Percentiles rank a stretch among this genome's conserved stretches.
These are phyloP conservation scores for Ornithorhynchus anatinus DNA, from an alignment of 2,113 vertebrate genomes.

Conservation along the genomic window DNA sequence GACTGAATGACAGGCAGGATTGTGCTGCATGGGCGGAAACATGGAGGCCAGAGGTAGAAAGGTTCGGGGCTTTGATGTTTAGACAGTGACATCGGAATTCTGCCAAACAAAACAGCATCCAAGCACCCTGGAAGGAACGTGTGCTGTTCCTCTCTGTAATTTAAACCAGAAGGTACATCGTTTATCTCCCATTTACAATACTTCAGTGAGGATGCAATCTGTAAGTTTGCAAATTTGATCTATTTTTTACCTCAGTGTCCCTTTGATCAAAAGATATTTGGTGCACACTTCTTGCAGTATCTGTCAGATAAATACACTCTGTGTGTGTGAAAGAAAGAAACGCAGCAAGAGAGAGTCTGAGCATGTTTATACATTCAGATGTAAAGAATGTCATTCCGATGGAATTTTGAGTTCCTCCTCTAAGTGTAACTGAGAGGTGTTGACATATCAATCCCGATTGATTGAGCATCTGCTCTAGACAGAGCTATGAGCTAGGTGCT, in stretches of 20 bases:
- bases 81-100: accelerated
- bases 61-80: not conserved
- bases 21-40: too few relatives aligned
- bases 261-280: not conserved
- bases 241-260: slow-evolving; percentile 15
- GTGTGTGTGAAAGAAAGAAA: too few relatives aligned
- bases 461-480: too few relatives aligned
- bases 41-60: not conserved
- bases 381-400: too few relatives aligned
- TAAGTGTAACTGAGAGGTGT: too few relatives aligned
- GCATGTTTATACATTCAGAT: too few relatives aligned
- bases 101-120: not conserved
- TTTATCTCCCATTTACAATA: accelerated
- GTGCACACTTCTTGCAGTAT: not conserved
- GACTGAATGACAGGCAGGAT: too few relatives aligned
- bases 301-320: slow-evolving; percentile 32
- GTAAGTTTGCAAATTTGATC: slow-evolving; percentile 1
- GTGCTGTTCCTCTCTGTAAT: not conserved
- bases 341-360: too few relatives aligned
- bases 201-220: not conserved
- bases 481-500: too few relatives aligned
- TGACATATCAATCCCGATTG: too few relatives aligned
- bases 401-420: too few relatives aligned
- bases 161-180: not conserved
- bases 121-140: accelerated